Evolutionary conservation across 2,797 vertebrate species (phyloP), one percentile per base, ranked within the genome.

Genomic region (Enteromius mattozi): DNA sequence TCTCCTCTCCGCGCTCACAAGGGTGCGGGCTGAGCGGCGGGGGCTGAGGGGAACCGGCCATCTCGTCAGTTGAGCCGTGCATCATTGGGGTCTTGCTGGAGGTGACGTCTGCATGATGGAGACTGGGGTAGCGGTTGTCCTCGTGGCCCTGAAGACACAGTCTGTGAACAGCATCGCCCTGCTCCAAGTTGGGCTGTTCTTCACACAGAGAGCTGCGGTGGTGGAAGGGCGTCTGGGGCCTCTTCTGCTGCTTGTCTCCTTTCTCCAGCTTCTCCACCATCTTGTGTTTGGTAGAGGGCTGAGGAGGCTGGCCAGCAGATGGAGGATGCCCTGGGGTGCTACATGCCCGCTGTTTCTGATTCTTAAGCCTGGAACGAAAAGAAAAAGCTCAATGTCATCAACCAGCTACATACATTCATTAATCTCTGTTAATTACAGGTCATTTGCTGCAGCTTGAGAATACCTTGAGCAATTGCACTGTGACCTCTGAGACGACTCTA

Each of bases 11-110:
- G 1, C 95, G 96, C 30, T 98, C 97, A 78, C 98, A 98, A 0
- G 96, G 98, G 88, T 99, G 98, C 4, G 98, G 98, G 93, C 98
- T 99, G 84, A 99, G 97, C 0, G 97, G 97, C 1, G 98, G 98
- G 1, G 98, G 98, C 78, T 96, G 97, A 12, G 98, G 98, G 0
- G 98, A 99, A 66, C 93, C 95, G 0, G 93, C 91, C 56, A 97
- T 94, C 90, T 98, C 98, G 4, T 95, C 89, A 0, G 93, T 79
- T n/a, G 92, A 90, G 33, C 93, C 91, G 89, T 97, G 98, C 90
- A 99, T 93, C 86, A 95, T 95, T 2, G 97, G 96, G 63, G 96
- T 92, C 94, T 99, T 99, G 88, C 96, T 94, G 74, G 95, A 93
- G 21, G 91, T 91, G 0, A 92, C 89, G 88, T 99, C 98, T 21